These are phyloP conservation scores for Dione juno DNA, from an alignment of 2,888 invertebrate species.

Conservation along the genomic window DNA sequence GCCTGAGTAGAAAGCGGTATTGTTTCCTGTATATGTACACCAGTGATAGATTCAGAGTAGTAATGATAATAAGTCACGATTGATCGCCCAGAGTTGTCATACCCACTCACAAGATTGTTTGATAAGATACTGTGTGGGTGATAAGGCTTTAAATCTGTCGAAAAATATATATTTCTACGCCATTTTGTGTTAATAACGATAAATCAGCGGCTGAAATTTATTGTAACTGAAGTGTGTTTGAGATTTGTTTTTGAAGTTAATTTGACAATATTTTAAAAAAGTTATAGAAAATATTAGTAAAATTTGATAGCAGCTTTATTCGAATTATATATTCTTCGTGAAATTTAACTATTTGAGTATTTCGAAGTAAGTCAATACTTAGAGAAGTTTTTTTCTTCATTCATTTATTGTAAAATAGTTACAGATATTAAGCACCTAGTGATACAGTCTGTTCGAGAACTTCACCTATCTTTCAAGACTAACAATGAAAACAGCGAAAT, in stretches of 20 bases:
- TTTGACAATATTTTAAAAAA: background rate
- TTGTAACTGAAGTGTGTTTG: background rate
- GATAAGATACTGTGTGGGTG: slow-evolving; percentile 50
- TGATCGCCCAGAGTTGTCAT: slow-evolving; percentile 64
- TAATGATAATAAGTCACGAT: slow-evolving; percentile 64
- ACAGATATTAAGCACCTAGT: too few species aligned
- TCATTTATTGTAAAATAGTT: too few species aligned
- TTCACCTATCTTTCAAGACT: too few species aligned
- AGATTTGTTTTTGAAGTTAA: background rate
- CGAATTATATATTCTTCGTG: too few species aligned
- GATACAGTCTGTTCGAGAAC: too few species aligned
- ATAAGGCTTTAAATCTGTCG: slow-evolving; percentile 40
- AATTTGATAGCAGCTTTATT: too few species aligned
- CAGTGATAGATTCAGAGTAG: slow-evolving; percentile 65
- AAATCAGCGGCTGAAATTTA: slow-evolving; percentile 12
- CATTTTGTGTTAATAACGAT: slow-evolving; percentile 16
- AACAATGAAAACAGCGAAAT: too few species aligned
- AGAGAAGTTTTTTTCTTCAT: too few species aligned
- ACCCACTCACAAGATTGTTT: slow-evolving; percentile 52
- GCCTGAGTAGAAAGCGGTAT: slow-evolving; percentile 72
- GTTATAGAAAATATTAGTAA: too few species aligned
- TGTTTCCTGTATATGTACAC: slow-evolving; percentile 68
- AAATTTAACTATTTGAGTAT: too few species aligned
- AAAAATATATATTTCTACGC: slow-evolving; percentile 21
- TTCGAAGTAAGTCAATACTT: too few species aligned